Evolutionary conservation across 2,888 invertebrate genomes (phyloP).

Genomic region (Conops quadrifasciatus): DNA sequence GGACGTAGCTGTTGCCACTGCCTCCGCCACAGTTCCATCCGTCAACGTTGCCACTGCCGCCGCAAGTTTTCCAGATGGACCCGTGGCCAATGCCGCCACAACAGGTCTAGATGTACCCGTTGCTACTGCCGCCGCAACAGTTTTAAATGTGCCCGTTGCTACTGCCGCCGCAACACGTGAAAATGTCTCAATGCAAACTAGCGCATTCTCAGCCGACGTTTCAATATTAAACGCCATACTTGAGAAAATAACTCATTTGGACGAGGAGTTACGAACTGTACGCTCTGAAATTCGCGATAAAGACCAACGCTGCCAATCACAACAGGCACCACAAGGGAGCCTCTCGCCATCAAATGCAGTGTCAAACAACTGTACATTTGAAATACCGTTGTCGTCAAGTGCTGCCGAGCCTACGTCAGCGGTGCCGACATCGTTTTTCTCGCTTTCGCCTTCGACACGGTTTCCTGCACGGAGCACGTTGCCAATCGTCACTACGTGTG

Average conservation of each 20-base stretch:
- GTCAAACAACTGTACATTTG: background rate
- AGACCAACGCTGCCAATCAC: background rate
- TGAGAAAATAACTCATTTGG: background rate
- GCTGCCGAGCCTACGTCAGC: background rate
- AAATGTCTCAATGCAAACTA: background rate
- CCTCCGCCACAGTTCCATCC: background rate
- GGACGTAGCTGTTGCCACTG: background rate
- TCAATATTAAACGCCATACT: background rate
- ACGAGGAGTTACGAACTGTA: conserved; percentile 5
- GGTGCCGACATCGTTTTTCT: background rate
- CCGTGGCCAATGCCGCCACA: background rate
- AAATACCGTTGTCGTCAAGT: conserved; percentile 6
- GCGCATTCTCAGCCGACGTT: background rate
- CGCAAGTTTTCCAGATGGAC: background rate
- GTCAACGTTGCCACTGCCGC: background rate
- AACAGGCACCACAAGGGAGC: too few species aligned
- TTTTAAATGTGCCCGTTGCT: background rate
- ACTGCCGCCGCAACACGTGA: background rate
- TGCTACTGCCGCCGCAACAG: background rate
- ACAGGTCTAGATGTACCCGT: background rate
- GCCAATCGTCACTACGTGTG: too few species aligned
- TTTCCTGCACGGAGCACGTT: background rate
- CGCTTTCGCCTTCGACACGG: background rate
- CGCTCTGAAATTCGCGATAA: background rate
- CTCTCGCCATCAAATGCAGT: background rate